Evolutionary conservation across 2,113 vertebrate species (phyloP), one percentile per base, ranked within the genome.

Genomic region (Sitta europaea): DNA sequence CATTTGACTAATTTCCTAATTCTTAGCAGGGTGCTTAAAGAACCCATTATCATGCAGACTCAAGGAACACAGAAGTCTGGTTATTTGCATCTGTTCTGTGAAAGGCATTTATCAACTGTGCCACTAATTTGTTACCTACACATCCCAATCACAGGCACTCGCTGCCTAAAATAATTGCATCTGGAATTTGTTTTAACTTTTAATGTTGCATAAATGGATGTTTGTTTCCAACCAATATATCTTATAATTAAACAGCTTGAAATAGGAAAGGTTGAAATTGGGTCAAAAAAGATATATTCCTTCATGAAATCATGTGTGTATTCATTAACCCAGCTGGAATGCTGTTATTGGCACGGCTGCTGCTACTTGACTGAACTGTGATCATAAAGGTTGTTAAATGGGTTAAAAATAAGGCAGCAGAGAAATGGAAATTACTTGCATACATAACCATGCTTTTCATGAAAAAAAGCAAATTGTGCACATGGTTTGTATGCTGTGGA

Each of bases 1-100:
- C 97, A 98, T 98, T 98, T 98, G 98, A 98, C 96, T 98, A 98
- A 98, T 99, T 98, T 98, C 96, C 98, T 98, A 98, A 98, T 98
- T 98, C 98, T 98, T 97, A 98, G 84, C 97, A 97, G 87, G 96
- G 94, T 91, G 88, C 95, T 96, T 96, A 96, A 97, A 85, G 94
- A 97, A 93, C 88, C 85, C 95, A 97, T 97, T 97, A 95, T 92
- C 96, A 97, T 95, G 89, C 95, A 97, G 92, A 61, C 91, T 92
- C 89, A 83, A 97, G 93, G 86, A 97, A 96, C 75, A 88, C 87
- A 94, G 89, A 94, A 95, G 95, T 95, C 95, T 96, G 82, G 86
- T 94, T 96, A 96, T 96, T 95, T 96, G 91, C 93, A 95, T 97
- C 91, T 96, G 94, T 78, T 93, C 94, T 86, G 91, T 88, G 78